Evolutionary conservation across 2,113 vertebrate species (phyloP).

Genomic region (Takifugu bimaculatus): DNA sequence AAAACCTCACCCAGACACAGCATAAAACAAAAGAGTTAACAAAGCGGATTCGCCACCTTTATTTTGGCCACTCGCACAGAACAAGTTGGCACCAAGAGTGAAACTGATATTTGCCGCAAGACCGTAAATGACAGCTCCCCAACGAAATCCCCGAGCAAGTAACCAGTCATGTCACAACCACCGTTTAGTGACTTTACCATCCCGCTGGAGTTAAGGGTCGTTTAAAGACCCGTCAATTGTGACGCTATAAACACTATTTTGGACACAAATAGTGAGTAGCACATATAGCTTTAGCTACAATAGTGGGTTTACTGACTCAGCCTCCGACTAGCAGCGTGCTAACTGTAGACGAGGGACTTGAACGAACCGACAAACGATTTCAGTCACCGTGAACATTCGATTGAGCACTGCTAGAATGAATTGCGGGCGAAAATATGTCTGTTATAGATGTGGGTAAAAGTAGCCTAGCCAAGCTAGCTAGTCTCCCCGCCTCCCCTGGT

Average conservation of each 20-base stretch:
- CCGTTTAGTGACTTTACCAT: neutral
- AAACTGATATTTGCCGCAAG: no score
- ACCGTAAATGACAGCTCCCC: neutral
- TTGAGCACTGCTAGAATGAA: neutral
- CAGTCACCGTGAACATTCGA: neutral
- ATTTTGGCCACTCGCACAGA: constrained; percentile 38
- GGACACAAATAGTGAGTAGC: neutral
- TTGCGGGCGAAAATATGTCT: constrained; percentile 1
- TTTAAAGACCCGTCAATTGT: neutral
- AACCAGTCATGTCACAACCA: no score
- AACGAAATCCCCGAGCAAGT: neutral
- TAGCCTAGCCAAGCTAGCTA: constrained; percentile 52
- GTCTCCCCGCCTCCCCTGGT: constrained; percentile 63
- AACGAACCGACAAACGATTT: constrained; percentile 16
- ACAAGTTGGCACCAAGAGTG: neutral
- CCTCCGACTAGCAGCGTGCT: constrained; percentile 40
- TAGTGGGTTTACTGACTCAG: constrained; percentile 53
- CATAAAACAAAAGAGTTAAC: neutral
- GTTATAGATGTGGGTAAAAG: constrained; percentile 13
- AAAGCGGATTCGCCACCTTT: no score
- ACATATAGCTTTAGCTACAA: constrained; percentile 31
- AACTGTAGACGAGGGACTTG: neutral
- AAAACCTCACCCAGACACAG: neutral
- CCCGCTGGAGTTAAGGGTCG: neutral
- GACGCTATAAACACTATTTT: neutral